Base-by-base conservation (phyloP, 2,113 vertebrate genomes). In the Macrotis lagotis region DNA sequence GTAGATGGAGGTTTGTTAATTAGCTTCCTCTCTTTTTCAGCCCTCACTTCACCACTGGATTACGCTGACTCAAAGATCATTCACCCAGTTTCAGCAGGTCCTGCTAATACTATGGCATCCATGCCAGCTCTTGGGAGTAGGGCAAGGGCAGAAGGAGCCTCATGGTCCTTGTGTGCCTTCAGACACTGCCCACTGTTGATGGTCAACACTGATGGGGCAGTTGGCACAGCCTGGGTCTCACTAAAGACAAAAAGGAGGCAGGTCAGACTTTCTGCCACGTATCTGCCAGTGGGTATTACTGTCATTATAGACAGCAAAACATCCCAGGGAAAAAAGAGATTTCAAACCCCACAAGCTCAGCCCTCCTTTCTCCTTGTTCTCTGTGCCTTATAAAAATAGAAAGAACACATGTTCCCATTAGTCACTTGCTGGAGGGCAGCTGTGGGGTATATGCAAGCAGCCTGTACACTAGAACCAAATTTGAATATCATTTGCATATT, bases 341-440 rank as follows among this genome's bases (percentile, higher is more conserved):
- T 59, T 95, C 88, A 93, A 94, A 50, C 92, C 98, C 19, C 0
- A 44, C 7, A 48, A 96, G 96, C 96, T 88, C 95, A 1, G 91
- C 93, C 96, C 92, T 96, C 95, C 92, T 90, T 96, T 93, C 96
- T 96, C 96, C 95, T 94, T 90, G 50, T 96, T 95, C 96, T 97
- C 66, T 89, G 90, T 1, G 94, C 59, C 95, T 96, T 88, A 98
- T 51, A 97, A 97, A 98, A 98, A 98, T 98, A 98, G 98, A 97
- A 98, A 93, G 98, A 98, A 98, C 98, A 98, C 98, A 98, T 98
- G 98, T 98, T 98, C 98, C 98, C 98, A 99, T 98, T 98, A 98
- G 98, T 97, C 97, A 96, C 95, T 98, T 96, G 98, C 98, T 98
- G 0, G 97, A 99, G 98, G 98, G 98, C 66, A 97, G 98, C 98